Evolutionary conservation across 2,113 vertebrate genomes (phyloP).

Genomic region (Erythrocercus mccallii): DNA sequence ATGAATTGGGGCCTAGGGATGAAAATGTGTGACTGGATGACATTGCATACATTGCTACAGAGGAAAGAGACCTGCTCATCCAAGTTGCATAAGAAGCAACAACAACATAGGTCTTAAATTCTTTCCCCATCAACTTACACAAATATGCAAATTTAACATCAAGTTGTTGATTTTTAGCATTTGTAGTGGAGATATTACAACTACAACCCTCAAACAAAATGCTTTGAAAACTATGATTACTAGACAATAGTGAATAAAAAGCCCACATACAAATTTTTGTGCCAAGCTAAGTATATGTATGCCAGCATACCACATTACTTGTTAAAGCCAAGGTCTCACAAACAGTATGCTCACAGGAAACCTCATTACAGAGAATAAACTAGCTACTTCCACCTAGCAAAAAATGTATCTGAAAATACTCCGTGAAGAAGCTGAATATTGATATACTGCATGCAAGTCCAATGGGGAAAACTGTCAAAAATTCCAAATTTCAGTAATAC

Average conservation of each 20-base stretch:
- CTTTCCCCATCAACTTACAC: not conserved
- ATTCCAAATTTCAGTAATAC: not conserved
- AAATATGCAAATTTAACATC: not conserved
- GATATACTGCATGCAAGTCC: not conserved
- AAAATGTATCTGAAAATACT: not conserved
- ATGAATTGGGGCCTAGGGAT: not conserved
- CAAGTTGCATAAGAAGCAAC: not conserved
- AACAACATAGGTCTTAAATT: not conserved
- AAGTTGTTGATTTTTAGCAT: not conserved
- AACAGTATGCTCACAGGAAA: not conserved
- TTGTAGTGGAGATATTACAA: not conserved
- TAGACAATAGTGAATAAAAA: not conserved
- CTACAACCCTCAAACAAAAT: not conserved
- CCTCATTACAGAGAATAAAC: not conserved
- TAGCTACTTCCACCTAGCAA: not conserved
- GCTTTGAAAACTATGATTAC: not conserved
- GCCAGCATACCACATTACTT: not conserved
- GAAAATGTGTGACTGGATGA: not conserved
- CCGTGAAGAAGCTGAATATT: not conserved
- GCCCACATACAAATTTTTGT: not conserved
- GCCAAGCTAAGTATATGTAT: not conserved
- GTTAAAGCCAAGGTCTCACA: not conserved
- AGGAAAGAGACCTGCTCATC: not conserved
- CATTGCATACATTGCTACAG: not conserved
- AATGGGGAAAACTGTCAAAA: not conserved